Conservation (phyloP, 2,113 vertebrate species). For the Carlito syrichta region DNA sequence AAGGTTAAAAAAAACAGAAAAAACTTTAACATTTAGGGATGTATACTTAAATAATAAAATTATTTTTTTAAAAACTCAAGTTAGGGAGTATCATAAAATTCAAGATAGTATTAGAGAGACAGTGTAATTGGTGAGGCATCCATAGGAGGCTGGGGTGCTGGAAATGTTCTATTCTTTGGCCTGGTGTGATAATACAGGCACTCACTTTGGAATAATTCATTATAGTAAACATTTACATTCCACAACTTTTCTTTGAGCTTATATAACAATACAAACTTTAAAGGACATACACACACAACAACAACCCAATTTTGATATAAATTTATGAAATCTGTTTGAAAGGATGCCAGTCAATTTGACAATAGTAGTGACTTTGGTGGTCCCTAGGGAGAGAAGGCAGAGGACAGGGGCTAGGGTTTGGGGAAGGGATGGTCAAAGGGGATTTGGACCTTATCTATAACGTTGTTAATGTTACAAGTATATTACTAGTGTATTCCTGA, state of each 20-base stretch:
- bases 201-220: background rate
- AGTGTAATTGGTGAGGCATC: background rate
- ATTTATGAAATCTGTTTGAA: background rate
- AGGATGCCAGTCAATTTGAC: background rate
- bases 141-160: background rate
- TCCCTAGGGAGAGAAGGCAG: background rate
- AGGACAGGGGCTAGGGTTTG: background rate
- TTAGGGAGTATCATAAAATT: background rate
- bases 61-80: background rate
- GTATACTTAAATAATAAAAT: background rate
- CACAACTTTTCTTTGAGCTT: background rate
- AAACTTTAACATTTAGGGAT: background rate
- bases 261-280: conserved; percentile 1
- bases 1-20: background rate
- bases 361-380: background rate
- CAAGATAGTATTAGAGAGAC: background rate
- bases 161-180: background rate
- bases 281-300: background rate
- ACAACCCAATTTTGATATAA: background rate
- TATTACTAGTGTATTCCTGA: background rate
- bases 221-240: background rate
- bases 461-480: background rate
- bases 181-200: background rate
- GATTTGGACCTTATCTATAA: background rate
- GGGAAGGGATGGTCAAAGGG: background rate